A percentile compares a stretch with the other conserved stretches of the same genome.
Conservation (phyloP, 2,888 invertebrate species). For the Meghimatium bilineatum region DNA sequence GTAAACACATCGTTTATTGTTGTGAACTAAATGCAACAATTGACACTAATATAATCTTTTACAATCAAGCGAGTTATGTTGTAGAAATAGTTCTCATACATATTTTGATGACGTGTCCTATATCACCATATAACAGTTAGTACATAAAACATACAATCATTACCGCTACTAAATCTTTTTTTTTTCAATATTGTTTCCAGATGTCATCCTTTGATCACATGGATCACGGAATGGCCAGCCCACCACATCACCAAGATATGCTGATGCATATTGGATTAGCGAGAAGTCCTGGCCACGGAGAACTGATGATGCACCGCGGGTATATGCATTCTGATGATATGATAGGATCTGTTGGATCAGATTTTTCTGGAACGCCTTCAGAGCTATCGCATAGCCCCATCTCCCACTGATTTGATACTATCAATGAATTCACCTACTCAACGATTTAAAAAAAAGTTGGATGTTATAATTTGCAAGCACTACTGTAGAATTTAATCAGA, state of each 20-base stretch:
- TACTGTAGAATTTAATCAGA: not conserved
- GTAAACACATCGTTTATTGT: no score
- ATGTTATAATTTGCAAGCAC: not conserved
- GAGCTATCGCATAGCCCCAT: conserved; percentile 70
- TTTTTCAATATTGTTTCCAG: conserved; percentile 54
- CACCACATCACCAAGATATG: conserved; percentile 55
- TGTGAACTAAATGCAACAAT: no score
- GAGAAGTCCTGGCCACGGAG: conserved; percentile 39
- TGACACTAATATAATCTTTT: no score
- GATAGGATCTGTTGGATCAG: conserved; percentile 67
- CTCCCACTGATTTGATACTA: conserved; percentile 61
- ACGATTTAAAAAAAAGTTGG: no score
- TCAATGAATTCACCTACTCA: not conserved
- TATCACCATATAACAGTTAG: not conserved
- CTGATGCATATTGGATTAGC: conserved; percentile 43
- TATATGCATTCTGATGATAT: conserved; percentile 55
- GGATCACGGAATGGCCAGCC: conserved; percentile 61
- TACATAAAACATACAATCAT: not conserved
- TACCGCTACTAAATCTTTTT: not conserved
- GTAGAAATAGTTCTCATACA: no score
- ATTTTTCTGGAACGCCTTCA: conserved; percentile 68
- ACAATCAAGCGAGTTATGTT: no score
- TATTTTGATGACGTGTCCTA: no score
- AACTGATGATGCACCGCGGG: conserved; percentile 50
- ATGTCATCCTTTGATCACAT: conserved; percentile 71